Evolutionary conservation across 2,888 invertebrate species (phyloP).

Genomic region (Marronus borbonicus): DNA sequence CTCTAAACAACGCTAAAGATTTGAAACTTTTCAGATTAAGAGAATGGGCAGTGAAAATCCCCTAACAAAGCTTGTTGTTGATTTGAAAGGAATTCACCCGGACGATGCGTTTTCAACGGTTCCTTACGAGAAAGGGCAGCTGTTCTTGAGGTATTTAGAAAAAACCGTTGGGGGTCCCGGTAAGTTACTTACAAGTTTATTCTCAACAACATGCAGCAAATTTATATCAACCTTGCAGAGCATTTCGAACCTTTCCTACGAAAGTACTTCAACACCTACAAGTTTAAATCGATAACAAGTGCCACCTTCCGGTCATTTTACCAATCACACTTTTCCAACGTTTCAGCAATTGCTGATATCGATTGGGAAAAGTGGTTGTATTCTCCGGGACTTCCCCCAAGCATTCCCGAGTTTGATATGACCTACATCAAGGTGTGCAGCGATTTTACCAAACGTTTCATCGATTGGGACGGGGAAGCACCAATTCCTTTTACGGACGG

Average conservation of each 20-base stretch:
- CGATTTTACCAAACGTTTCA: slow-evolving; percentile 74
- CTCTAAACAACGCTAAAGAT: too few species aligned
- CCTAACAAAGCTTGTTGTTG: slow-evolving; percentile 84
- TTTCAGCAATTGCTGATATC: slow-evolving; percentile 70
- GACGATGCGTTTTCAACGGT: slow-evolving; percentile 93
- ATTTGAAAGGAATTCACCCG: slow-evolving; percentile 86
- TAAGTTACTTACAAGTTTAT: slow-evolving; percentile 62
- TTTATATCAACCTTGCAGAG: slow-evolving; percentile 62
- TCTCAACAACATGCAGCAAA: background rate
- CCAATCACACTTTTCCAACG: slow-evolving; percentile 79
- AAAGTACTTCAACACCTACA: slow-evolving; percentile 85
- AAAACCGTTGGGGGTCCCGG: slow-evolving; percentile 85
- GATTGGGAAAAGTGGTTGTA: slow-evolving; percentile 92
- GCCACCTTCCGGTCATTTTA: slow-evolving; percentile 84
- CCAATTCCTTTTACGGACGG: slow-evolving; percentile 69
- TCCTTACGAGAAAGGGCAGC: slow-evolving; percentile 95
- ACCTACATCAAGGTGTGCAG: slow-evolving; percentile 77
- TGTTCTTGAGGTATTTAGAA: slow-evolving; percentile 91
- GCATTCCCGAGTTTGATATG: slow-evolving; percentile 85
- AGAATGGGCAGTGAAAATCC: slow-evolving; percentile 77
- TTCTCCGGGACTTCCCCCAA: slow-evolving; percentile 89
- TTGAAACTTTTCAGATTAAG: slow-evolving; percentile 68
- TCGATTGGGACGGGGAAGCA: slow-evolving; percentile 65
- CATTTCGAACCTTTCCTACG: slow-evolving; percentile 89
- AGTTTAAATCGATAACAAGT: slow-evolving; percentile 87